A percentile compares a stretch with the other conserved stretches of the same genome.
Conservation (phyloP, 2,113 vertebrate species). For the Toxostoma redivivum region DNA sequence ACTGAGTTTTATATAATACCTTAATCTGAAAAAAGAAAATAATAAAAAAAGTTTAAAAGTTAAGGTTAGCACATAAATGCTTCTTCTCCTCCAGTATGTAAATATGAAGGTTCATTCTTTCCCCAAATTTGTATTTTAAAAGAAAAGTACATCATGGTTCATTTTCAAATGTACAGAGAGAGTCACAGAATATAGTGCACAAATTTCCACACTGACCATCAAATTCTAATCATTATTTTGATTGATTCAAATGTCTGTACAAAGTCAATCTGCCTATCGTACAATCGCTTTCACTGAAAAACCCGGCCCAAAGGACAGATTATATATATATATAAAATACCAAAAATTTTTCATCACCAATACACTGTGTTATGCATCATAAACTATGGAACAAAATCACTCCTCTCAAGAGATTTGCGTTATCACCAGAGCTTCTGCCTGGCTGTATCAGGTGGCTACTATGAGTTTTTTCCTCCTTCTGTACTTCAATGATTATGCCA, state of each 20-base stretch:
- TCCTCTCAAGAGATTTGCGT: neutral
- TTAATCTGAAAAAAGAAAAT: neutral
- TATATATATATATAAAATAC: neutral
- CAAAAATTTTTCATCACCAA: neutral
- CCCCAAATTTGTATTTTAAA: neutral
- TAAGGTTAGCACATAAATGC: rapidly evolving
- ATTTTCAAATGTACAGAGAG: neutral
- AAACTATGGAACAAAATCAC: neutral
- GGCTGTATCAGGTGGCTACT: neutral
- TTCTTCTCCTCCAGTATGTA: neutral
- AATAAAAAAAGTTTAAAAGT: neutral
- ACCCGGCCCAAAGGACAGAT: neutral
- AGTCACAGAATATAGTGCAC: neutral
- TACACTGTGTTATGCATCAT: neutral
- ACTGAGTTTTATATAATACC: neutral
- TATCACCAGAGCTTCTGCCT: neutral
- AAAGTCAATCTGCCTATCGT: neutral
- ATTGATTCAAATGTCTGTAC: neutral
- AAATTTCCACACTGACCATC: neutral
- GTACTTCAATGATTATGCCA: neutral
- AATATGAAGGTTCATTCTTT: neutral
- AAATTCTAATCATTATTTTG: neutral
- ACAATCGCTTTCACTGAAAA: neutral
- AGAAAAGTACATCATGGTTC: neutral
- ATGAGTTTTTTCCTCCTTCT: neutral